Base-by-base conservation (phyloP, 2,797 vertebrate species). In the Sebastes nivosus region DNA sequence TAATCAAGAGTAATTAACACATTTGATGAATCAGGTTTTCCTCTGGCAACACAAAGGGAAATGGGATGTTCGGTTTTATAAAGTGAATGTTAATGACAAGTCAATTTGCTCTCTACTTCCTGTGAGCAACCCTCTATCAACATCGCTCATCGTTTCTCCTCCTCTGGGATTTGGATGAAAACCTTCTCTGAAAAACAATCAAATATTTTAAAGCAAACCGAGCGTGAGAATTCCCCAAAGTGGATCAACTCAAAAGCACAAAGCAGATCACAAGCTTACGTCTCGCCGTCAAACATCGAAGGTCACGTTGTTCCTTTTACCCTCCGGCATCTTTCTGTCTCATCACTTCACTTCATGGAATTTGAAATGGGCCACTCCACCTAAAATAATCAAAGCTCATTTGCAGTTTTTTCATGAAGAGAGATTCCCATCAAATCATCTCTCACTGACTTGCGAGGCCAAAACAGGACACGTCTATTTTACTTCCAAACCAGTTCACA, bases 351-450 rank as follows among this genome's bases (percentile, higher is more conserved):
- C 46, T 52, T 52, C 60, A 46, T 64, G 75, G 57, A 74, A 63
- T 76, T 58, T 79, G 9, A 92, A 90, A 84, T 14, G 20, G 80
- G 80, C 79, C 76, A 36, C 42, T 73, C 57, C 75, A 27, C 72
- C 67, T 77, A 70, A 83, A 83, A 80, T 66, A 77, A 88, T 83
- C 74, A 70, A 77, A 63, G 52, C 68, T 78, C 38, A 10, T 67
- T 81, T 82, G 74, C 8, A 46, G 20, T 54, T 72, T 71, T 75
- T 24, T 30, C 32, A 30, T 59, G 14, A n/a, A 16, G 27, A 38
- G 50, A 63, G 55, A 59, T 27, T 72, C 81, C 42, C 82, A 85
- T 92, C 79, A 82, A 83, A 90, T 90, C 67, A 72, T 60, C 77
- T 36, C 25, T 68, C 25, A 6, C 32, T 5, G 65, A 80, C 59